Evolutionary conservation across 2,113 vertebrate genomes (phyloP).

Genomic region (Macquaria australasica): DNA sequence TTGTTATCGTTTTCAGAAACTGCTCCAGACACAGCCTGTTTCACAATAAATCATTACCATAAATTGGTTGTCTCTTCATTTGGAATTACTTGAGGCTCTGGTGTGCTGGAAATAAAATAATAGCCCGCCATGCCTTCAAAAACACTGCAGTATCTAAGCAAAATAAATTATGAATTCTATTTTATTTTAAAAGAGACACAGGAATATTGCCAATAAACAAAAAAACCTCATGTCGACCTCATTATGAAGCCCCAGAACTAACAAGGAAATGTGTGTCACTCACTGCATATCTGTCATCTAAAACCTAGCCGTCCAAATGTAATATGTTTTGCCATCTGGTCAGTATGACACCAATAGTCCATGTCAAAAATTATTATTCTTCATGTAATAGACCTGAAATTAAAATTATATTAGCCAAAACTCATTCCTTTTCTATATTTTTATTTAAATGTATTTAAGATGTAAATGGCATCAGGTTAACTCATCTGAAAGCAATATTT

Average conservation of each 20-base stretch:
- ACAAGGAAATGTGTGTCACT: constrained; percentile 10
- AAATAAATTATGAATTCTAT: background rate
- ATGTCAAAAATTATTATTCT: background rate
- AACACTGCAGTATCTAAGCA: constrained; percentile 20
- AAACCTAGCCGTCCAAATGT: background rate
- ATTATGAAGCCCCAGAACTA: constrained; percentile 14
- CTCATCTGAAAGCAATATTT: background rate
- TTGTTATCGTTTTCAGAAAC: constrained; percentile 17
- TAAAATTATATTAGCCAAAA: background rate
- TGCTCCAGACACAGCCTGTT: background rate
- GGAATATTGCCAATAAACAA: constrained; percentile 34
- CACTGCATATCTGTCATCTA: background rate
- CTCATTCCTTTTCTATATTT: background rate
- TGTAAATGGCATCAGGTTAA: background rate
- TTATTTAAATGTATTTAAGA: background rate
- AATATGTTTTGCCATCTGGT: constrained; percentile 3
- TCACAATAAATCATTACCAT: constrained; percentile 32
- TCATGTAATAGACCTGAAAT: background rate
- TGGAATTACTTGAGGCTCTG: constrained; percentile 39
- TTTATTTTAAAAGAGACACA: background rate
- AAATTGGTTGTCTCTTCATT: constrained; percentile 28
- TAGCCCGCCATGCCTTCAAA: constrained; percentile 41
- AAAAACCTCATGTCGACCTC: constrained; percentile 23
- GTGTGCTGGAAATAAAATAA: constrained; percentile 41
- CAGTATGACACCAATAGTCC: background rate